Percentiles rank a stretch among this genome's conserved stretches.
Conservation (phyloP, 2,113 vertebrate species). For the Leptosomus discolor region DNA sequence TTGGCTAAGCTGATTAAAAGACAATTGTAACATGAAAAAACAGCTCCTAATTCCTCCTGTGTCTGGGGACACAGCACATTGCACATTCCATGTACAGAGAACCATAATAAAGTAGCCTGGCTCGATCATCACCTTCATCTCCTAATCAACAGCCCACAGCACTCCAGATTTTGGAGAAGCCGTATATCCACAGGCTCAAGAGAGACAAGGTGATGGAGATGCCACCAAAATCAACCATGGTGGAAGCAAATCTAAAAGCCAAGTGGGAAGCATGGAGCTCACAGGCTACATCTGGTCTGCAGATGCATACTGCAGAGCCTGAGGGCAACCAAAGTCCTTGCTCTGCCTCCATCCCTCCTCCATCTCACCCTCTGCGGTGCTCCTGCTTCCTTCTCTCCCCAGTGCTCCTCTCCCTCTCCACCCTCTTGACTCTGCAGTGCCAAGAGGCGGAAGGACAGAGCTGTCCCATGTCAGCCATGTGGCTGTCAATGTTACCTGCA, state of each 20-base stretch:
- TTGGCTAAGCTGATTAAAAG: not conserved
- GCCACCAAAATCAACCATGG: not conserved
- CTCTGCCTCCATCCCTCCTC: not conserved
- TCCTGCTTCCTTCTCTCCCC: not conserved
- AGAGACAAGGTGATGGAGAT: not conserved
- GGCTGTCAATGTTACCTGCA: not conserved
- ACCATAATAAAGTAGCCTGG: not conserved
- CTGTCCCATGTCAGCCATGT: not conserved
- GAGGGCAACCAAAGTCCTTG: not conserved
- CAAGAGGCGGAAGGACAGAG: not conserved
- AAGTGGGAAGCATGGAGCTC: not conserved
- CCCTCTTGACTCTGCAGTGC: not conserved
- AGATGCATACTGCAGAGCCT: not conserved
- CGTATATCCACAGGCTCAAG: no score
- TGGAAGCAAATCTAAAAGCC: not conserved
- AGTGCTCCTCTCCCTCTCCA: not conserved
- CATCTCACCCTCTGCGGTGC: rapidly evolving
- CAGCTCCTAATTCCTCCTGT: not conserved
- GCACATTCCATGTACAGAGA: not conserved
- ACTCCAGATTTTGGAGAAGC: not conserved
- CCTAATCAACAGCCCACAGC: not conserved
- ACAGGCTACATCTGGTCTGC: not conserved
- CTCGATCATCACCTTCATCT: not conserved
- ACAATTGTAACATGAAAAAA: not conserved
- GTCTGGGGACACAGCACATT: not conserved